Percentiles rank a stretch among this genome's conserved stretches.
phyloP scores from a whole-genome alignment of 2,888 invertebrate species.

The Lochmaea crataegi region DNA sequence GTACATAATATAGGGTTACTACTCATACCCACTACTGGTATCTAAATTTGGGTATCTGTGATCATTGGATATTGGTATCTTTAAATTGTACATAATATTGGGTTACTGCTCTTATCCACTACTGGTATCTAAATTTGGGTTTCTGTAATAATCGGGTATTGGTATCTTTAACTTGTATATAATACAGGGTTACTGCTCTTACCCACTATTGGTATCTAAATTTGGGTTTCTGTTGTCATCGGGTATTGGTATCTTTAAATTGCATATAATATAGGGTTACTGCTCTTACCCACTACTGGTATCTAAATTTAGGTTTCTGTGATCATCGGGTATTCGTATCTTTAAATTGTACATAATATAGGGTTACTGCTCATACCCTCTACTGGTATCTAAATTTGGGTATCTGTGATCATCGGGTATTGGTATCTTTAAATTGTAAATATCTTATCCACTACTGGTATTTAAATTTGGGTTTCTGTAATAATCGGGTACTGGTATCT shows the following conservation, averaged over 20 bases:
- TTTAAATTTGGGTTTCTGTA: background rate
- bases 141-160: background rate
- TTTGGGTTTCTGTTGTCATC: background rate
- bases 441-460: background rate
- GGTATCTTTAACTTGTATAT: background rate
- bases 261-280: no score
- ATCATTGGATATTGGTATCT: background rate
- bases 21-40: no score
- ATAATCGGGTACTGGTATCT: background rate
- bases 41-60: background rate
- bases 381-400: background rate
- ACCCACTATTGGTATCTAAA: background rate
- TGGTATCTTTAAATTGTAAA: no score
- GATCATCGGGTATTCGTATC: background rate
- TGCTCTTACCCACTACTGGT: background rate
- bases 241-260: background rate
- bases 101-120: no score
- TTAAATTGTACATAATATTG: no score
- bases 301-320: background rate
- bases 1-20: background rate
- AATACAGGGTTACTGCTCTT: no score
- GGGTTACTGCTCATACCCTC: no score
- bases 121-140: background rate
- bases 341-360: background rate
- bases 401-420: background rate